phyloP scores from a whole-genome alignment of 2,113 vertebrate species.

The Herpetotheres cachinnans region DNA sequence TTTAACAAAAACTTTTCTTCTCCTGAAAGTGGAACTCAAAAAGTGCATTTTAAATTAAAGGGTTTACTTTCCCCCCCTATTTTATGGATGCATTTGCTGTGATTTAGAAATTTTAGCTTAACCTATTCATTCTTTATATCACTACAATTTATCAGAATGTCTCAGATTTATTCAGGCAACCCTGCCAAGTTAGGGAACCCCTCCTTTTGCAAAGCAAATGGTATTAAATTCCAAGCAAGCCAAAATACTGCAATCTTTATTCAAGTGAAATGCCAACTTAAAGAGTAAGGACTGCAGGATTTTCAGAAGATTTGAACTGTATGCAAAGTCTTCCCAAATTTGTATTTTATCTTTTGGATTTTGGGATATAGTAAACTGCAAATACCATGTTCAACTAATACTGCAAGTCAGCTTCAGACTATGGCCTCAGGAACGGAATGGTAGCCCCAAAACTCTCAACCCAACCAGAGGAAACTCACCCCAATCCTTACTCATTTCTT shows the following conservation, averaged over 20 bases:
- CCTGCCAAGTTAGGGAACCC: not conserved
- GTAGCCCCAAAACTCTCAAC: not conserved
- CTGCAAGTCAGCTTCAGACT: slow-evolving; percentile 5
- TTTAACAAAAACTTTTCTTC: not conserved
- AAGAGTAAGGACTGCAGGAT: not conserved
- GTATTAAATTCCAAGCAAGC: not conserved
- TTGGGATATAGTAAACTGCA: not conserved
- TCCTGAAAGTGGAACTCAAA: slow-evolving; percentile 22
- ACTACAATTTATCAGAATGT: not conserved
- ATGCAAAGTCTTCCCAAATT: not conserved
- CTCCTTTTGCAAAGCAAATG: not conserved
- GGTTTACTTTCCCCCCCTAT: not conserved
- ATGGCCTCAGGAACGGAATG: not conserved
- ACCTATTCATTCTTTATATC: not conserved
- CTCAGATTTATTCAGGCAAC: not conserved
- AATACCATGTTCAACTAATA: slow-evolving; percentile 1
- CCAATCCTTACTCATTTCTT: not conserved
- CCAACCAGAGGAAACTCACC: not conserved
- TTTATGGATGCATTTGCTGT: slow-evolving; percentile 1
- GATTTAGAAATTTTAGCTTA: not conserved
- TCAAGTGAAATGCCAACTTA: not conserved
- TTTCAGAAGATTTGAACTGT: not conserved
- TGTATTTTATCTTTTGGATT: not conserved
- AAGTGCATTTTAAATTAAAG: slow-evolving; percentile 54
- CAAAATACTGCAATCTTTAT: not conserved